These are phyloP conservation scores for Andrena trimmerana DNA, from an alignment of 2,888 invertebrate genomes.

Conservation along the genomic window DNA sequence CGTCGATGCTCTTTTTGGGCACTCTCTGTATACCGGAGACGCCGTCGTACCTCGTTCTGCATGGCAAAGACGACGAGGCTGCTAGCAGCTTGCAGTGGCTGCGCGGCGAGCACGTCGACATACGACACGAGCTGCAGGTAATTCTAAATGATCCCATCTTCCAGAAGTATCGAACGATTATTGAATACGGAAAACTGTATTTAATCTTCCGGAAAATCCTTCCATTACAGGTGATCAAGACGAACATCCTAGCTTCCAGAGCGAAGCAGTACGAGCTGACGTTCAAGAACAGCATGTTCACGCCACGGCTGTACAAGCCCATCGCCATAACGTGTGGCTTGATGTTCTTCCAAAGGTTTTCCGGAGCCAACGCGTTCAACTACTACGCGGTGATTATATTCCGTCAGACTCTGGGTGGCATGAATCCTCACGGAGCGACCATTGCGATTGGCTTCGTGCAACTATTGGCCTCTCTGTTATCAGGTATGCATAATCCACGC, in stretches of 20 bases:
- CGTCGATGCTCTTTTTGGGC: constrained; percentile 91
- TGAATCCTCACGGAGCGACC: constrained; percentile 94
- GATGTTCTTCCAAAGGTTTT: constrained; percentile 95
- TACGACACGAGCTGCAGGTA: constrained; percentile 89
- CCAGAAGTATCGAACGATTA: neutral
- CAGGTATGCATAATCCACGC: constrained; percentile 85
- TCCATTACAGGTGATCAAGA: constrained; percentile 80
- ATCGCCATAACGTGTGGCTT: constrained; percentile 93
- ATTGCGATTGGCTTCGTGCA: constrained; percentile 95
- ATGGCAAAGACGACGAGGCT: constrained; percentile 92
- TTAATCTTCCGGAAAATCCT: neutral
- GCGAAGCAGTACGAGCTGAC: constrained; percentile 83
- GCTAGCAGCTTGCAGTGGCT: constrained; percentile 91
- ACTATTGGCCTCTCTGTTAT: constrained; percentile 92
- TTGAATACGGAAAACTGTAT: no score
- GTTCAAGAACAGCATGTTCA: constrained; percentile 81
- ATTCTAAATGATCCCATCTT: neutral
- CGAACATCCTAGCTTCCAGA: constrained; percentile 82
- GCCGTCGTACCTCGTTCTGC: constrained; percentile 93
- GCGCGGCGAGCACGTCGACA: constrained; percentile 92
- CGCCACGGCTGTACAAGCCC: constrained; percentile 88
- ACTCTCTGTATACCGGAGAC: constrained; percentile 95
- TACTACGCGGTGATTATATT: constrained; percentile 96
- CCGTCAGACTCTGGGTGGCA: constrained; percentile 92
- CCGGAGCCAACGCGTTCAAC: constrained; percentile 94